A percentile compares a stretch with the other conserved stretches of the same genome.
Evolutionary conservation across 2,797 vertebrate species (phyloP).

Genomic region (Taeniopygia guttata): DNA sequence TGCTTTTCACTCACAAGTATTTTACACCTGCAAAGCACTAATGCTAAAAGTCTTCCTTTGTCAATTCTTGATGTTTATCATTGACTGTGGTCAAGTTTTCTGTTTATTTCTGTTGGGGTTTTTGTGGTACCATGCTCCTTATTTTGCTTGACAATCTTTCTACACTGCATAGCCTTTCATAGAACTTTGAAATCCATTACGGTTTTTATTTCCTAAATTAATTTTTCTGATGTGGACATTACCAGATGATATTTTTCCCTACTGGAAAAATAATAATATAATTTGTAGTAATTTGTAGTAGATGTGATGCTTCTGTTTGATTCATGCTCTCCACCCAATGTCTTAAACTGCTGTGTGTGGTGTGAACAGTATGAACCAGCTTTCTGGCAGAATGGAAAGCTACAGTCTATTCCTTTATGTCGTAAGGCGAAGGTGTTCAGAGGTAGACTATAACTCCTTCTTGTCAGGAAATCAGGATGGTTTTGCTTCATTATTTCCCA

Average conservation of each 20-base stretch:
- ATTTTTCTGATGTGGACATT: neutral
- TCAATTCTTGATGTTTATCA: neutral
- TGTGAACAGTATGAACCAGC: neutral
- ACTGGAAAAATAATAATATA: neutral
- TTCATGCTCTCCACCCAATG: neutral
- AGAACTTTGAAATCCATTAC: neutral
- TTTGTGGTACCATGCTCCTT: neutral
- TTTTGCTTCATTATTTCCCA: neutral
- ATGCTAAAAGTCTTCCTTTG: neutral
- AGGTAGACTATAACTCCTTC: neutral
- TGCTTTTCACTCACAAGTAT: neutral
- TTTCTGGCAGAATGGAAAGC: neutral
- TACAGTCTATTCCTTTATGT: neutral
- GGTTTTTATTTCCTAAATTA: neutral
- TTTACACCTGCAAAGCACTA: neutral
- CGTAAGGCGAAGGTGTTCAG: neutral
- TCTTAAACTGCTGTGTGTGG: neutral
- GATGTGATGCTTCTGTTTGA: slow-evolving; percentile 1
- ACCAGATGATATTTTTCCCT: neutral
- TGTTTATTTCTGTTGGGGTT: neutral
- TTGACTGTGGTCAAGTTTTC: neutral
- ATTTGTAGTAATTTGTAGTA: slow-evolving; percentile 18
- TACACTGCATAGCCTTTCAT: neutral
- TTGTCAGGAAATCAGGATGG: neutral
- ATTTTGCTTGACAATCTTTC: neutral